phyloP scores from a whole-genome alignment of 2,113 vertebrate genomes.

The Haplotaxodon microlepis region DNA sequence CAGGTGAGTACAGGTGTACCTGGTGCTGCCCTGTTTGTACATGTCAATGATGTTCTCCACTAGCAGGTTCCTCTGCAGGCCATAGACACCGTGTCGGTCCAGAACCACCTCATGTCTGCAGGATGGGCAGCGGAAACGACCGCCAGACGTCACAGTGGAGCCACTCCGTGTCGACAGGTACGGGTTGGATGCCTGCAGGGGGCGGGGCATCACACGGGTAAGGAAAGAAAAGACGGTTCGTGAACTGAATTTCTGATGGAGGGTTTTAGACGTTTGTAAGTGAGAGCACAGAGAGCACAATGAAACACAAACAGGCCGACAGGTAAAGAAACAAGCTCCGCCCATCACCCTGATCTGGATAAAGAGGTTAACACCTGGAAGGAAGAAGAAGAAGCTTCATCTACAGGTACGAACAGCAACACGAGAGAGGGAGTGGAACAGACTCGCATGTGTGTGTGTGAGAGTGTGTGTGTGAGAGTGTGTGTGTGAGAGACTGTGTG shows the following conservation, averaged over 20 bases:
- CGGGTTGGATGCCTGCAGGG: constrained; percentile 84
- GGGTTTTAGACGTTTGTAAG: not conserved
- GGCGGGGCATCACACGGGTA: constrained; percentile 5
- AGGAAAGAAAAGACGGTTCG: not conserved
- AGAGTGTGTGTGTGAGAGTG: not conserved
- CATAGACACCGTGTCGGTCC: constrained; percentile 90
- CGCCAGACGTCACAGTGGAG: constrained; percentile 80
- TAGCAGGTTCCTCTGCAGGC: constrained; percentile 92
- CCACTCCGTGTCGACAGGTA: constrained; percentile 86
- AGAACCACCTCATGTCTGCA: constrained; percentile 93
- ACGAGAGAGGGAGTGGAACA: not conserved
- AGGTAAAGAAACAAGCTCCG: not conserved
- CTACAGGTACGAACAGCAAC: not conserved
- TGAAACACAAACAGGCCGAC: not conserved
- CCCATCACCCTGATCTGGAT: not conserved
- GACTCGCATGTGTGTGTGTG: not conserved
- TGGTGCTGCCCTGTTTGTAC: constrained; percentile 89
- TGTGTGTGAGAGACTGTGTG: no score
- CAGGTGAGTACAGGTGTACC: constrained; percentile 59
- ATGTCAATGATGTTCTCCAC: constrained; percentile 99
- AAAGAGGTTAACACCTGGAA: not conserved
- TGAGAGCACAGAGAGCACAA: not conserved
- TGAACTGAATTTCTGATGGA: not conserved
- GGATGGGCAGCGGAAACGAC: constrained; percentile 91
- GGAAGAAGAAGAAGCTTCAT: not conserved